A percentile compares a stretch with the other conserved stretches of the same genome.
These are phyloP conservation scores for Platygyra sinensis DNA, from an alignment of 64 coral and sea anemone species.

Conservation along the genomic window DNA sequence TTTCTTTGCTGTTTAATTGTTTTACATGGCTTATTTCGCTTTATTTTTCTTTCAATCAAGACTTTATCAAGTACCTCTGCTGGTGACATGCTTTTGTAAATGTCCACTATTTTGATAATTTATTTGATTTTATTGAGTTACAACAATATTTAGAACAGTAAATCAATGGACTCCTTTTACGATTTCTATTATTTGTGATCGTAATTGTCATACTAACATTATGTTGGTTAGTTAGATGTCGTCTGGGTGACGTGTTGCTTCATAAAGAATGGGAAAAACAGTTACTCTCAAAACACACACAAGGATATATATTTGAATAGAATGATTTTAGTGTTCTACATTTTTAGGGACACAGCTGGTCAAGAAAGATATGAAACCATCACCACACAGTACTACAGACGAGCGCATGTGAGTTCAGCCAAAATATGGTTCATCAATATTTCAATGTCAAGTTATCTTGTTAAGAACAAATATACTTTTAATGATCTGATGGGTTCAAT, in stretches of 20 bases:
- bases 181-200: not conserved
- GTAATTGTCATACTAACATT: too few relatives aligned
- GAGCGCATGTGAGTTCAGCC: slow-evolving; percentile 75
- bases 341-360: slow-evolving; percentile 92
- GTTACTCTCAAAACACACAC: not conserved
- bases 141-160: not conserved
- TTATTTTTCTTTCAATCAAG: not conserved
- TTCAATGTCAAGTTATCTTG: not conserved
- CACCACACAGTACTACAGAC: slow-evolving; percentile 97
- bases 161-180: not conserved
- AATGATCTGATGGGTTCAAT: too few relatives aligned
- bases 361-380: slow-evolving; percentile 99
- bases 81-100: too few relatives aligned
- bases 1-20: too few relatives aligned
- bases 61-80: not conserved
- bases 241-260: not conserved
- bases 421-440: not conserved
- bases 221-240: not conserved
- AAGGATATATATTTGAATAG: not conserved
- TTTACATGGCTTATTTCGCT: not conserved
- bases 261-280: not conserved
- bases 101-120: too few relatives aligned
- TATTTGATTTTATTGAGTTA: not conserved
- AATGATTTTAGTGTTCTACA: not conserved
- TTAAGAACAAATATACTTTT: too few relatives aligned